These are phyloP conservation scores for Bombyx huttoni DNA, from an alignment of 2,888 invertebrate species.

Conservation along the genomic window DNA sequence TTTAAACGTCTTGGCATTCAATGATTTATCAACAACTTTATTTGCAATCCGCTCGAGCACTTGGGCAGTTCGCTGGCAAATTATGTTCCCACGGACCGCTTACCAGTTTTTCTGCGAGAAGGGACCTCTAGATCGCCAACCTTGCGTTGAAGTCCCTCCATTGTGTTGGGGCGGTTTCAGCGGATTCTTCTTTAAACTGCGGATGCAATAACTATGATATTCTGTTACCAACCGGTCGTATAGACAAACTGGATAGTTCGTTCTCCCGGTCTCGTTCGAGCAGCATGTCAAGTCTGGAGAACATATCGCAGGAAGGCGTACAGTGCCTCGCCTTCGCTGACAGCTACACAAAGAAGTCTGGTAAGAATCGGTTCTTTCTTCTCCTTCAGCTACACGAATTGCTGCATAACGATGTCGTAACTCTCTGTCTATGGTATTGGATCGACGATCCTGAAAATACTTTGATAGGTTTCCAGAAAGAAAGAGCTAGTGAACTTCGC, in stretches of 20 bases:
- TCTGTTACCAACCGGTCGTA: constrained; percentile 74
- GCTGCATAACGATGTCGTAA: too few species aligned
- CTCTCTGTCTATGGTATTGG: too few species aligned
- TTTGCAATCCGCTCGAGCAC: too few species aligned
- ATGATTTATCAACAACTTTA: too few species aligned
- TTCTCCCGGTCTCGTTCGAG: constrained; percentile 97
- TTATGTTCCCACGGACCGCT: too few species aligned
- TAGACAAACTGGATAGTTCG: constrained; percentile 97
- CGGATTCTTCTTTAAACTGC: constrained; percentile 1
- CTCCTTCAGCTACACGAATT: not conserved
- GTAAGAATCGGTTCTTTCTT: constrained; percentile 61
- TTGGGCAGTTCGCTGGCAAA: too few species aligned
- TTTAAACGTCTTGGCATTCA: too few species aligned
- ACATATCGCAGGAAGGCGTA: constrained; percentile 95
- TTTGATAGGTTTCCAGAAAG: too few species aligned
- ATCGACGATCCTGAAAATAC: too few species aligned
- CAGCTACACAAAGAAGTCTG: constrained; percentile 94
- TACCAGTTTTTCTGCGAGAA: too few species aligned
- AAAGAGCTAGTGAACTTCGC: too few species aligned
- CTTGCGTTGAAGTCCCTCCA: not conserved
- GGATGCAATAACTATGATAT: constrained; percentile 19
- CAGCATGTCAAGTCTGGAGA: constrained; percentile 97
- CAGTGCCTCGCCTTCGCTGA: constrained; percentile 97
- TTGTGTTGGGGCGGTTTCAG: constrained; percentile 3
- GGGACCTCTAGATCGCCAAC: not conserved